Evolutionary conservation across 2,797 vertebrate species (phyloP), one percentile per base, ranked within the genome.

Genomic region (Glossophaga mutica): DNA sequence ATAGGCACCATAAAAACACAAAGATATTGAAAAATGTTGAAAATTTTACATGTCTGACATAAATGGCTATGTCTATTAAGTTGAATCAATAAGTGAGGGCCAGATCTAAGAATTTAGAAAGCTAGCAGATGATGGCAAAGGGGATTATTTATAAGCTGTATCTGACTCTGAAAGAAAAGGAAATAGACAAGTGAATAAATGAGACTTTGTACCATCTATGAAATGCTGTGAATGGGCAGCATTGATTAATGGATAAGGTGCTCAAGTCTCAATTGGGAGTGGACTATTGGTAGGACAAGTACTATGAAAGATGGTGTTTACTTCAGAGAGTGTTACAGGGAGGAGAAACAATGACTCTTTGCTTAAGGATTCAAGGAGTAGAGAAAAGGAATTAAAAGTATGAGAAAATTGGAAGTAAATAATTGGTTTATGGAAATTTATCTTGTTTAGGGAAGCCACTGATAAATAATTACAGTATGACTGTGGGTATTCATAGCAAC

Each of bases 221-320:
- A 83, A 91, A 94, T 71, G 42, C 37, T 34, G 14, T 71, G 65
- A 82, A 59, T 34, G 65, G 76, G 34, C 57, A 79, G n/a, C 59
- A 55, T 39, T 83, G 88, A 93, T 68, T 46, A 79, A 93, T 52
- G 77, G 73, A 44, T 18, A 70, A 91, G 59, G 77, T 74, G 62
- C 55, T 26, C 4, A 84, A 85, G 73, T 85, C 39, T 91, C 86
- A 93, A 70, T 57, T 7, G 52, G 21, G 39, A 92, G 37, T 59
- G 14, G n/a, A 32, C 87, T 46, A 3, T 67, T 93, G 82, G 78
- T 57, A 96, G 26, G 11, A 37, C 78, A 65, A 87, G 89, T 34
- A 81, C 67, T 29, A 14, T 71, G 68, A 85, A 70, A 98, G 94
- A 94, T 67, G 77, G 50, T 55, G 55, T 90, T 90, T 89, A 37